Evolutionary conservation across 37 sponge, comb jelly and placozoan genomes (phyloP), one percentile per base, ranked within the genome.

Genomic region (Agelas oroides): DNA sequence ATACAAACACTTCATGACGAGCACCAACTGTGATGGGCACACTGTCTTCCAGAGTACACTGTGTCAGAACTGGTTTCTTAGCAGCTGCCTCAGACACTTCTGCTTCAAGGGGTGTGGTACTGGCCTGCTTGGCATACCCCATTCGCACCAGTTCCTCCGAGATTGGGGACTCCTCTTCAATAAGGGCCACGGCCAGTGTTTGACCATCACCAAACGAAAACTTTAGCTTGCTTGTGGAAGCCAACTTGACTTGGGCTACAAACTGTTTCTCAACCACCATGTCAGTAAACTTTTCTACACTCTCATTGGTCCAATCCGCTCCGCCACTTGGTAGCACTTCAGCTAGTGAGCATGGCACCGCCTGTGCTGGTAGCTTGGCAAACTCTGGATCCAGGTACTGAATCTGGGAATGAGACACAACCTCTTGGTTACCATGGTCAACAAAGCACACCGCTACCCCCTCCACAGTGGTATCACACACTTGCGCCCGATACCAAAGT

Each of bases 371-470:
- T 31, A 92, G 53, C 12, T 84, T 60, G 23, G 68, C 34, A 55
- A 83, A 80, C 53, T 73, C 59, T 19, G 72, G 52, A 18, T 64
- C 34, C 53, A 92, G 82, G 36, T 20, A 19, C 21, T 34, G 53
- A 19, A 91, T 41, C 40, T 39, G 68, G 15, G 19, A 60, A 35
- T 33, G 25, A 0, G 69, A 28, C 1, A 80, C 68, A 2, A 24
- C 20, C 62, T 92, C 92, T 19, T 21, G 18, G 76, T 92, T 92
- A n/a, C 93, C 93, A 53, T 88, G 88, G 75, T 91, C 92, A 23
- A 91, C 76, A 54, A 80, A 87, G 13, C 64, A 18, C 2, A 78
- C 70, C 16, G 38, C 23, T 11, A 38, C 76, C 39, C 21, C 52
- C 36, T 54, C 27, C 21, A 2, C 2, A 19, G 35, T 13, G 23